These are phyloP conservation scores for Gadus macrocephalus DNA, from an alignment of 2,113 vertebrate genomes.

Conservation along the genomic window DNA sequence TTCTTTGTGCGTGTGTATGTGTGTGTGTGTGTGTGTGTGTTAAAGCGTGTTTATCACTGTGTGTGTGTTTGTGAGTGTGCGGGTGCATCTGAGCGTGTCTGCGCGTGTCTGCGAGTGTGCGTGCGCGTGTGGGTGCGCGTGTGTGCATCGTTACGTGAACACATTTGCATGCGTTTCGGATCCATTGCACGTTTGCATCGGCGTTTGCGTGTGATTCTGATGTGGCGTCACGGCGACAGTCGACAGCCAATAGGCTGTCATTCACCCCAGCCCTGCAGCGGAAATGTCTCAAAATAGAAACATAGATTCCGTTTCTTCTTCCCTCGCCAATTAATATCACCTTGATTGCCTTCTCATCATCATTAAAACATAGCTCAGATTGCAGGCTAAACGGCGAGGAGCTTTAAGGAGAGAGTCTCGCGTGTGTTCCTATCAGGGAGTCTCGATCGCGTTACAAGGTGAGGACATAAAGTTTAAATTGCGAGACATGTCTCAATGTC, in stretches of 20 bases:
- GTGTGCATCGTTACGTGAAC: no score
- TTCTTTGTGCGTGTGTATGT: no score
- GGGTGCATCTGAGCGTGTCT: background rate
- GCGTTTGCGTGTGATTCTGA: background rate
- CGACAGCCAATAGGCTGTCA: conserved; percentile 20
- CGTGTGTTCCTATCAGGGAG: no score
- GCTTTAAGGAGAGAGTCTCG: no score
- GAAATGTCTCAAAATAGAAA: conserved; percentile 36
- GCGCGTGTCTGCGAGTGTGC: background rate
- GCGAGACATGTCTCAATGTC: no score
- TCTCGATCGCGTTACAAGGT: no score
- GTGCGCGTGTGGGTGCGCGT: no score
- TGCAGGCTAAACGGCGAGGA: background rate
- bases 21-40: no score
- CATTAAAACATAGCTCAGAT: conserved; percentile 29
- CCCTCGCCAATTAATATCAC: conserved; percentile 31
- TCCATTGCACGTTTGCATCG: no score
- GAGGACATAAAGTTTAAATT: no score
- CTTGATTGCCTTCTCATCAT: conserved; percentile 38
- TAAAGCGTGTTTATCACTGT: background rate
- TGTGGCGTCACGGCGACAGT: background rate
- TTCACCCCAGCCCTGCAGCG: background rate
- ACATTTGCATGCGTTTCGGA: no score
- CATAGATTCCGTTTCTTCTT: conserved; percentile 16
- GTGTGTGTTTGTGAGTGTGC: background rate